Conservation (phyloP, 2,113 vertebrate genomes). For the Neofelis nebulosa region DNA sequence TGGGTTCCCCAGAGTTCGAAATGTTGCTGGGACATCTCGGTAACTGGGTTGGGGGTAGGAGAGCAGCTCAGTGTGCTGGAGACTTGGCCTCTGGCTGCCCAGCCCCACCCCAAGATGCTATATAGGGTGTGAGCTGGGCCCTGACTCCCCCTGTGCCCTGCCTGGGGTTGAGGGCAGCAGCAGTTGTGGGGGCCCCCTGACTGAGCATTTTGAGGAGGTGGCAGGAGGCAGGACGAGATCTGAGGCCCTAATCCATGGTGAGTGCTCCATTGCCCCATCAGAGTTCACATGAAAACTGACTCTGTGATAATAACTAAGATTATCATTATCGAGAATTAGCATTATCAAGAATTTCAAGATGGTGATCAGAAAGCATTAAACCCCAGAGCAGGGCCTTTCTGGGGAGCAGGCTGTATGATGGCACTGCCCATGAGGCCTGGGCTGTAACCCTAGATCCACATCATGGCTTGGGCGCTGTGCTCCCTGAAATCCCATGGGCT, state of each 20-base stretch:
- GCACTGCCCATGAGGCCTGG: fast-evolving
- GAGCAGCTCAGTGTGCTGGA: background rate
- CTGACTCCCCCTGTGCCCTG: background rate
- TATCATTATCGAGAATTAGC: background rate
- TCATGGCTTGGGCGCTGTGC: background rate
- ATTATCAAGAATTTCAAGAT: background rate
- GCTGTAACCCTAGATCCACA: background rate
- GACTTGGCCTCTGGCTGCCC: background rate
- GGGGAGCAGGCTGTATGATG: background rate
- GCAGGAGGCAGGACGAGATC: background rate
- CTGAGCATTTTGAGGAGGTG: background rate
- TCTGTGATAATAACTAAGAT: background rate
- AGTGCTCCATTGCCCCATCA: background rate
- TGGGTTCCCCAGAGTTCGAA: background rate
- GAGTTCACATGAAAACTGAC: background rate
- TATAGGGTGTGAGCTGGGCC: background rate
- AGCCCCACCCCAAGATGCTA: background rate
- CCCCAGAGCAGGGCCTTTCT: background rate
- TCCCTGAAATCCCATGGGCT: background rate
- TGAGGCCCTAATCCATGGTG: background rate
- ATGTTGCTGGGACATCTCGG: background rate
- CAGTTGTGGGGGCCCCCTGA: background rate
- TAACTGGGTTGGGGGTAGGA: background rate
- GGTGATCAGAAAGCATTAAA: background rate
- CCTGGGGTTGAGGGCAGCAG: background rate